phyloP scores from a whole-genome alignment of 2,888 invertebrate genomes.

The Siphlonurus alternatus region DNA sequence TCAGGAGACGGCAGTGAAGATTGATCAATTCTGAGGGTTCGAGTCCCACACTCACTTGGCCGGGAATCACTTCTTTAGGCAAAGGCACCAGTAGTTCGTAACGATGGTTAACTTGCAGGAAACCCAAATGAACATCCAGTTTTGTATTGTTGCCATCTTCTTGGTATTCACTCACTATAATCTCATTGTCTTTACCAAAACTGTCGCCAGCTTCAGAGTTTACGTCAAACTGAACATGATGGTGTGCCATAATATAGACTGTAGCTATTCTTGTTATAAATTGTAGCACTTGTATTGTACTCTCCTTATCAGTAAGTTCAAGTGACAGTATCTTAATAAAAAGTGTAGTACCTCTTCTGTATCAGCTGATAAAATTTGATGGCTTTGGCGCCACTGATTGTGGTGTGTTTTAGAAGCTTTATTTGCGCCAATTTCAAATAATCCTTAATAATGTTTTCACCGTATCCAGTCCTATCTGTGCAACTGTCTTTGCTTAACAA shows the following conservation, averaged over 20 bases:
- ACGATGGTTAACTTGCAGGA: conserved; percentile 23
- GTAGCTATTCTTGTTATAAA: too few species aligned
- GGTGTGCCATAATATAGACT: too few species aligned
- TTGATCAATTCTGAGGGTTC: conserved; percentile 5
- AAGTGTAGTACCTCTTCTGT: too few species aligned
- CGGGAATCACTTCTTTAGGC: not conserved
- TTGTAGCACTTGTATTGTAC: too few species aligned
- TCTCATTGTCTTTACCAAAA: conserved; percentile 16
- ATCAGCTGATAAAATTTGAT: not conserved
- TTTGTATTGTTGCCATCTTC: conserved; percentile 12
- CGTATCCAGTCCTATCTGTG: conserved; percentile 10
- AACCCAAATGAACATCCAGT: conserved; percentile 23
- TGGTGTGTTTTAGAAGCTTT: not conserved
- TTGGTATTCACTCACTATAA: conserved; percentile 17
- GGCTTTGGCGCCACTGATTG: not conserved
- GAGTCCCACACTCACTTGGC: not conserved
- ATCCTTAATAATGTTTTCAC: conserved; percentile 11
- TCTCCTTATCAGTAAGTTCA: too few species aligned
- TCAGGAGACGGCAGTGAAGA: conserved; percentile 9
- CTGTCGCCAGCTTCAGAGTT: conserved; percentile 9
- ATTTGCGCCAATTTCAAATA: conserved; percentile 9
- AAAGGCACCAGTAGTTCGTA: conserved; percentile 21
- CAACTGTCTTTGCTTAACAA: too few species aligned
- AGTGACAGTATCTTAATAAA: too few species aligned
- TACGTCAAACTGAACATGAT: conserved; percentile 13